Evolutionary conservation across 2,797 vertebrate species (phyloP), one percentile per base, ranked within the genome.

Genomic region (Clangula hyemalis): DNA sequence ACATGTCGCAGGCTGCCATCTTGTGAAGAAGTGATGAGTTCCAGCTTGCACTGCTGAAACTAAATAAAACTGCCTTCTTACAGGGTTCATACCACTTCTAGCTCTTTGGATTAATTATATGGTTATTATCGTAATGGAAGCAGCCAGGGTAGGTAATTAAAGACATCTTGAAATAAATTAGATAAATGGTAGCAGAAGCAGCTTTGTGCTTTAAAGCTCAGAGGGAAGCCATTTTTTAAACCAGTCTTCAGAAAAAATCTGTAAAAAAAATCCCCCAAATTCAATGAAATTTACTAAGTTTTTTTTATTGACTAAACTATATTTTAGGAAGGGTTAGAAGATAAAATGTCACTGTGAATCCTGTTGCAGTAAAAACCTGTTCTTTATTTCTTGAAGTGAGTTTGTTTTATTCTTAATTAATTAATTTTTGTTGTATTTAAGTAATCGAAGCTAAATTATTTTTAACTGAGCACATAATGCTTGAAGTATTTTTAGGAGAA

Each of bases 141-240:
- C 65, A 86, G 65, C 54, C 38, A 27, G 69, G 66, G 72, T 65
- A 87, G 61, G 58, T 93, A 95, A 92, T 91, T 94, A 76, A 89
- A 93, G 81, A 47, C 78, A 79, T 94, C 93, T 94, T 94, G 84
- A 96, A 93, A 75, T 89, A 94, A 93, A 95, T 92, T 13, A 88
- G 84, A 82, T 95, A 85, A 94, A 41, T 77, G 64, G 49, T 61
- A 89, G 53, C 49, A 91, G 78, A 85, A 87, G 62, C 38, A 90
- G 32, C 61, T 69, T 78, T 53, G 82, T 75, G 58, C 66, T 91
- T 87, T 39, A 86, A 84, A 79, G 66, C 74, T 81, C 54, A 74
- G 61, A 87, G 39, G 25, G 87, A 69, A 80, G 53, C 10, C 3
- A 8, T 73, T 85, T 76, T 57, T 11, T 12, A 87, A 87, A 65